Evolutionary conservation across 2,888 invertebrate genomes (phyloP), one percentile per base, ranked within the genome.

Genomic region (Pilophorus perplexus): DNA sequence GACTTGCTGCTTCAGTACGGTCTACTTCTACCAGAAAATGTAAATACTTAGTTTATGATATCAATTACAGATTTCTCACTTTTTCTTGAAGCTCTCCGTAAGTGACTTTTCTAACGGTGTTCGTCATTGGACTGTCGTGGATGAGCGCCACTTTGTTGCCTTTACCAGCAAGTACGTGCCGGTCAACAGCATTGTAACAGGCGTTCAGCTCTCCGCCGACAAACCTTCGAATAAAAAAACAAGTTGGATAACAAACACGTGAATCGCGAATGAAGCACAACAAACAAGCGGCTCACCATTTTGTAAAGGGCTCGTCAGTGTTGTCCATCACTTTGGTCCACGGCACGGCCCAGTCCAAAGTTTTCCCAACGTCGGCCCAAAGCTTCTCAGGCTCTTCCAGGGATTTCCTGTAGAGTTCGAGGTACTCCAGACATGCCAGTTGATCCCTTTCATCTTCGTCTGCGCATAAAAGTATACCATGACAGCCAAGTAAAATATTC

Each of bases 201-300:
- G 93, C 93, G 73, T 94, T 96, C 75, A 95, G 77, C 77, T 93
- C 88, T 0, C 95, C 96, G 0, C 93, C 95, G 1, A 85, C 85
- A 81, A 88, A 93, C 92, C 91, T 89, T 71, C 2, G 1, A 8
- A 8, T 12, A 33, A 33, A 6, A 33, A 12, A 12, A 12, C 33
- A 33, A 33, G 33, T 33, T n/a, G n/a, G n/a, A 33, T 12, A 33
- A 33, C 12, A 33, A 33, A 33, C 33, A 33, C 12, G 6, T 33
- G 12, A 33, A 33, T n/a, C n/a, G n/a, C n/a, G n/a, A n/a, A n/a
- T n/a, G n/a, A n/a, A n/a, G n/a, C n/a, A n/a, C n/a, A n/a, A n/a
- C n/a, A n/a, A n/a, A n/a, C n/a, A n/a, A n/a, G n/a, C n/a, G n/a
- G 33, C 33, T 42, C 38, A 93, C 94, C 95, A 95, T 83, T 90